These are phyloP conservation scores for Hirtodrosophila cameraria DNA, from an alignment of 2,888 invertebrate genomes.

Conservation along the genomic window DNA sequence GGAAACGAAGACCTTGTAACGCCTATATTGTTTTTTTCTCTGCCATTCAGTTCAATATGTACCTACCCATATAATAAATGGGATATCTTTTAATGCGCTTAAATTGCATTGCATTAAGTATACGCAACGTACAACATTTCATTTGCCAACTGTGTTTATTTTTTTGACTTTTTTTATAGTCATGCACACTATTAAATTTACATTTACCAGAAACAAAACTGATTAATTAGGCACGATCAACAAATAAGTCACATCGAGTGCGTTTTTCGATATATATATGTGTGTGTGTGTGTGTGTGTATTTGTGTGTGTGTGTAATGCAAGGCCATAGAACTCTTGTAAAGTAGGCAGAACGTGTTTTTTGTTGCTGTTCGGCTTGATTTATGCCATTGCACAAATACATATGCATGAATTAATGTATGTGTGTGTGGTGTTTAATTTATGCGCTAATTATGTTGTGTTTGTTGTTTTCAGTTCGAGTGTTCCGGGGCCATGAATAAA, in stretches of 20 bases:
- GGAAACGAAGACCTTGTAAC: conserved; percentile 9
- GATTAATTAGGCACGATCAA: conserved; percentile 41
- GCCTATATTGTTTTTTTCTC: conserved; percentile 10
- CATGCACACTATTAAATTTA: conserved; percentile 29
- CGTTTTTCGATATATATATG: conserved; percentile 6
- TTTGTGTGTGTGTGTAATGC: not conserved
- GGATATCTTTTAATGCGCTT: conserved; percentile 45
- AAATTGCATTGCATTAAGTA: conserved; percentile 38
- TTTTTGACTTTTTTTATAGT: not conserved
- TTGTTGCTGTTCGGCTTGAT: conserved; percentile 42
- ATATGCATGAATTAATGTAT: not conserved
- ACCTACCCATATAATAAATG: not conserved
- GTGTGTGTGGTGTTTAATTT: conserved; percentile 39
- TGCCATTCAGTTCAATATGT: not conserved
- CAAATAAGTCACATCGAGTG: not conserved
- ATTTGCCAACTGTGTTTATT: conserved; percentile 1
- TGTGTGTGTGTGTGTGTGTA: not conserved
- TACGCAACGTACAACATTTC: conserved; percentile 25
- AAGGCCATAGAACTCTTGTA: not conserved
- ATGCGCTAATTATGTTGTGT: conserved; percentile 61
- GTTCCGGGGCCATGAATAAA: conserved; percentile 56
- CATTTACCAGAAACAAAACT: conserved; percentile 31
- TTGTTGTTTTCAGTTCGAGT: conserved; percentile 34
- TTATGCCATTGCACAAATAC: conserved; percentile 26
- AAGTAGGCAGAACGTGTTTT: conserved; percentile 23